Conservation (phyloP, 2,797 vertebrate genomes). For the Dendrocincla fuliginosa region DNA sequence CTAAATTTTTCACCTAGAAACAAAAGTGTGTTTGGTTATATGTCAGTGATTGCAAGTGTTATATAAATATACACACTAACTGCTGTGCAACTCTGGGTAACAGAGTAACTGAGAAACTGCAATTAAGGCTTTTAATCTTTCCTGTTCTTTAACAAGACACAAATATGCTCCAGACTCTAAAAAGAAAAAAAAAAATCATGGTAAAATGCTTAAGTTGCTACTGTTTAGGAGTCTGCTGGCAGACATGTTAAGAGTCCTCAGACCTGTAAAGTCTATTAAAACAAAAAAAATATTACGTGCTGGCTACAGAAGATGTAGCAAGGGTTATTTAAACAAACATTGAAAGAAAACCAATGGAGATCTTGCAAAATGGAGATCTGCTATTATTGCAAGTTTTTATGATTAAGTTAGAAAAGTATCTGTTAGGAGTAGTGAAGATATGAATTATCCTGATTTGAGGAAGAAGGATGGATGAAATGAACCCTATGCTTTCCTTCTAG, state of each 20-base stretch:
- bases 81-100: slow-evolving; percentile 20
- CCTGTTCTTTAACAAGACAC: neutral
- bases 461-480: neutral
- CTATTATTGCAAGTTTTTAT: neutral
- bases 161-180: neutral
- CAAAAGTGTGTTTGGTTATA: slow-evolving; percentile 74
- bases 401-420: neutral
- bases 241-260: neutral
- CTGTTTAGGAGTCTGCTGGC: neutral
- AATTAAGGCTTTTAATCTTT: neutral
- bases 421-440: neutral
- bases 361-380: neutral
- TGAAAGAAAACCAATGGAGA: neutral
- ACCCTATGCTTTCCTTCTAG: neutral
- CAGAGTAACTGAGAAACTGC: neutral
- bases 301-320: neutral
- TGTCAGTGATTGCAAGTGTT: slow-evolving; percentile 32
- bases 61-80: slow-evolving; percentile 18
- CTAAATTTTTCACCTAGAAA: slow-evolving; percentile 82
- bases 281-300: neutral
- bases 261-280: neutral
- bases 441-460: neutral
- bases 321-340: neutral
- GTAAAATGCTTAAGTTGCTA: neutral
- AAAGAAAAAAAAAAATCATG: neutral